Base-by-base conservation (phyloP, 2,888 invertebrate species). In the Opisthograptis luteolata region DNA sequence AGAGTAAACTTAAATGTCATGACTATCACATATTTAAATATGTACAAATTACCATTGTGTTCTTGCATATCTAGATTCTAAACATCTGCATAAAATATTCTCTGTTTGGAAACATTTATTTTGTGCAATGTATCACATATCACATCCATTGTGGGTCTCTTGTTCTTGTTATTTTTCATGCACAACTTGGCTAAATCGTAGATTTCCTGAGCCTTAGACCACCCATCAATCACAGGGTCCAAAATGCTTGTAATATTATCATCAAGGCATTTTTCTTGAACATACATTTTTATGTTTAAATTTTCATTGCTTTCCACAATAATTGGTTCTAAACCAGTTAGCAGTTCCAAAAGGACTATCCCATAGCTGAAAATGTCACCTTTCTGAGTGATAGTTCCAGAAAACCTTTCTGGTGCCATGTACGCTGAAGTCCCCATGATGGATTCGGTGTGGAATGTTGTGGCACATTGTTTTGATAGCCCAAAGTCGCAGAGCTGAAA, bases 341-440 rank as follows among this genome's bases (percentile, higher is more conserved):
- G 75, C 10, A 95, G 71, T 79, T 96, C 96, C 28, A 95, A 76
- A 10, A 96, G 70, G 0, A 96, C 96, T 54, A 96, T 94, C 1
- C 96, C 96, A 86, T 93, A 95, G 71, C 95, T 95, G 75, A 93
- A 96, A 1, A 95, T 92, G 73, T 96, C 96, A 60, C 94, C 91
- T 84, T 95, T 95, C 12, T 93, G 92, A n/a, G 95, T 95, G 34
- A 94, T 88, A 49, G 93, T 94, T 5, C 93, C 94, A 24, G 91
- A 91, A 61, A 93, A 92, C 17, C 94, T 93, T 83, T 96, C 96
- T 0, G 94, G 94, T n/a, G 96, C 93, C 94, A 95, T 94, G 76
- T 96, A 96, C 0, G 94, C 94, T 3, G 91, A 89, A 7, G 95
- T 95, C 2, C 95, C 95, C 73, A 92, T 89, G 14, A 93, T 89